Evolutionary conservation across 2,888 invertebrate genomes (phyloP).

Genomic region (Gerris lacustris): DNA sequence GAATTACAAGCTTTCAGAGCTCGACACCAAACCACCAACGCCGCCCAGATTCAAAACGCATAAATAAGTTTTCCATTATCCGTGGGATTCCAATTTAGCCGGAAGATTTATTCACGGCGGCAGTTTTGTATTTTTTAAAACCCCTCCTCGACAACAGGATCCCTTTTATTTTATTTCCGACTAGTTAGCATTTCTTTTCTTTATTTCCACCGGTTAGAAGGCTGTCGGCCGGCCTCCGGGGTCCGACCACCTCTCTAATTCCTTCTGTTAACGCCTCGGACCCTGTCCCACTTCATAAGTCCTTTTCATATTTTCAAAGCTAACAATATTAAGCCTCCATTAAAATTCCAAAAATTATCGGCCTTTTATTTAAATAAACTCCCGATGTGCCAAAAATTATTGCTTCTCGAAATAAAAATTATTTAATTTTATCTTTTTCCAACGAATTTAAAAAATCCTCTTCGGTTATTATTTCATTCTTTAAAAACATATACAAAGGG

Average conservation of each 20-base stretch:
- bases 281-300: background rate
- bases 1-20: background rate
- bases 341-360: conserved; percentile 3
- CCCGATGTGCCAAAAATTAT: background rate
- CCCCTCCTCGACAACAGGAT: too few species aligned
- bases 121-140: background rate
- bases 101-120: background rate
- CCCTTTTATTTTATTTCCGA: background rate
- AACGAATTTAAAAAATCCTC: background rate
- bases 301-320: background rate
- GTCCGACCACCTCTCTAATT: background rate
- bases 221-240: background rate
- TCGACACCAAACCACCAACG: background rate
- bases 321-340: conserved; percentile 1
- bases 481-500: background rate
- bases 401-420: background rate
- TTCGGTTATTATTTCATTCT: background rate
- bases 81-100: background rate
- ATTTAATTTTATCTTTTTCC: background rate
- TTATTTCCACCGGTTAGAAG: background rate
- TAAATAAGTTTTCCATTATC: conserved; percentile 3
- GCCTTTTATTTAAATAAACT: background rate
- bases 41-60: background rate
- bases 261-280: conserved; percentile 1
- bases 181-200: background rate